Evolutionary conservation across 2,113 vertebrate genomes (phyloP).

Genomic region (Mastomys natalensis): DNA sequence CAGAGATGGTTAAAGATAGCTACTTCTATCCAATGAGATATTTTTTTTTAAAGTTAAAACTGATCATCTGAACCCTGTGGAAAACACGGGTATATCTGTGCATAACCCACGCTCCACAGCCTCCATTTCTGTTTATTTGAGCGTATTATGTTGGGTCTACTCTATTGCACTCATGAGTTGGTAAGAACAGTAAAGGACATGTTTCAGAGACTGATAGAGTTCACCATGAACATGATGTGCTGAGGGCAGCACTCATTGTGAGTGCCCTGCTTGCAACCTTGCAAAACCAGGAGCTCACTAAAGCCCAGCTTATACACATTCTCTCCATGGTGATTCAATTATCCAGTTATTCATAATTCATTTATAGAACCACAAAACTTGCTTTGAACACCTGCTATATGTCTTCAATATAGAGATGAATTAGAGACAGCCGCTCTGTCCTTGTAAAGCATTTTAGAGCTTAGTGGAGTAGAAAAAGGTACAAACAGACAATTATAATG

Average conservation of each 20-base stretch:
- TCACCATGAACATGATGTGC: background rate
- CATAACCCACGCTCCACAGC: background rate
- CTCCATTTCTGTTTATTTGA: background rate
- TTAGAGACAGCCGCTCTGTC: constrained; percentile 20
- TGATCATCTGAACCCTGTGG: background rate
- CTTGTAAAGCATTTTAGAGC: constrained; percentile 49
- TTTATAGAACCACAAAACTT: constrained; percentile 43
- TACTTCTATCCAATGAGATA: background rate
- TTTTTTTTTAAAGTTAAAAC: background rate
- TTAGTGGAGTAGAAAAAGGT: background rate
- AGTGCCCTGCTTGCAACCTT: background rate
- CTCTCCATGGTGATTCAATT: constrained; percentile 45
- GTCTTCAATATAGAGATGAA: constrained; percentile 50
- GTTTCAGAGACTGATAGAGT: background rate
- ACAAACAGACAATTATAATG: background rate
- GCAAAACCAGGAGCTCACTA: constrained; percentile 14
- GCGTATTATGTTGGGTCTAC: background rate
- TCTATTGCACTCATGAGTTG: background rate
- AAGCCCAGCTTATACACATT: constrained; percentile 32
- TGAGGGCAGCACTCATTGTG: background rate
- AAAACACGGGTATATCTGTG: background rate
- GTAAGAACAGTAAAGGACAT: background rate
- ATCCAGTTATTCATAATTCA: constrained; percentile 64
- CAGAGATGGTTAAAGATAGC: background rate
- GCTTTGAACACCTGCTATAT: constrained; percentile 43